Percentiles rank a stretch among this genome's conserved stretches.
phyloP scores from a whole-genome alignment of 2,888 invertebrate species.

The Achlya flavicornis region DNA sequence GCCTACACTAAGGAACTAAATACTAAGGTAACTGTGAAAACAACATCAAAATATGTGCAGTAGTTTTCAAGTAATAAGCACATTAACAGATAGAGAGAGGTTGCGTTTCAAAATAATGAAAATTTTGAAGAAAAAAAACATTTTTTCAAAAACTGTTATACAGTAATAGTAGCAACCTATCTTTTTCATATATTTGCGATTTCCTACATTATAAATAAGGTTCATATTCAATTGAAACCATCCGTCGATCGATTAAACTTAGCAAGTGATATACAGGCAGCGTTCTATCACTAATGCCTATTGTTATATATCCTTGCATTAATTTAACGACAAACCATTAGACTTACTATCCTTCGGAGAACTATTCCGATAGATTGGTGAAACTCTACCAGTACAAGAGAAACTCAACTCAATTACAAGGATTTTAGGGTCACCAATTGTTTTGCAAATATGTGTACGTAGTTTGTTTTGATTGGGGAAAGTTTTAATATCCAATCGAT shows the following conservation, averaged over 20 bases:
- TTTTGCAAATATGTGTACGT: slow-evolving; percentile 39
- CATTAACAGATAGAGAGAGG: no score
- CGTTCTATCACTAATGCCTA: slow-evolving; percentile 69
- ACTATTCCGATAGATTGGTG: slow-evolving; percentile 85
- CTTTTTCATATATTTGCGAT: not conserved
- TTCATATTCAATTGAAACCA: not conserved
- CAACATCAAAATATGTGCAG: not conserved
- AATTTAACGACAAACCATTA: slow-evolving; percentile 82
- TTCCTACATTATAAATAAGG: not conserved
- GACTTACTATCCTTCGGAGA: slow-evolving; percentile 79
- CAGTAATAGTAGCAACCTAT: no score
- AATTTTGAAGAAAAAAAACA: no score
- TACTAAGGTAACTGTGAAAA: not conserved
- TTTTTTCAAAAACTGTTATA: no score
- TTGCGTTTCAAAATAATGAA: no score
- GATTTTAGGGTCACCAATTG: slow-evolving; percentile 38
- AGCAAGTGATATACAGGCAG: not conserved
- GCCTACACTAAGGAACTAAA: no score
- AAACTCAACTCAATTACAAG: not conserved
- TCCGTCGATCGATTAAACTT: slow-evolving; percentile 5
- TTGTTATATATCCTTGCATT: slow-evolving; percentile 81
- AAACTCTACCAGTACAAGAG: slow-evolving; percentile 51
- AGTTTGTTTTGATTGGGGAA: not conserved
- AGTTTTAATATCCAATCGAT: slow-evolving; percentile 46
- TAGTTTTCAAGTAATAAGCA: no score